Conservation (phyloP, 2,797 vertebrate species). For the Enteromius argenteus region DNA sequence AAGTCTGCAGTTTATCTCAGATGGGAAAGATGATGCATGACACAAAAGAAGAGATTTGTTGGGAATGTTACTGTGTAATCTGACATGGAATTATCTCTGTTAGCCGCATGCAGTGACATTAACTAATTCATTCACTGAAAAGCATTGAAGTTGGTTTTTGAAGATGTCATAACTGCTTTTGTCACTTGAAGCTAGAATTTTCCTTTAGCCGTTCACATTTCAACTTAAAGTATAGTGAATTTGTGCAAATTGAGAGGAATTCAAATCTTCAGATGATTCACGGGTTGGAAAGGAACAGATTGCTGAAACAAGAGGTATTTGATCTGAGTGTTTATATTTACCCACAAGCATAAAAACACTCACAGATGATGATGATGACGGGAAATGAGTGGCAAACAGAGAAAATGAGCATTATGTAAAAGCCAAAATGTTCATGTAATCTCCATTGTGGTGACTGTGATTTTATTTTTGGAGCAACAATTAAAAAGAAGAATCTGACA, state of each 20-base stretch:
- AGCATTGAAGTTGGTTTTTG: background rate
- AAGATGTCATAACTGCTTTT: background rate
- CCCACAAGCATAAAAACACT: conserved; percentile 28
- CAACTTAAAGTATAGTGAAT: conserved; percentile 7
- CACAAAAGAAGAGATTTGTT: conserved; percentile 1
- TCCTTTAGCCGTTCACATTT: background rate
- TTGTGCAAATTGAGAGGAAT: background rate
- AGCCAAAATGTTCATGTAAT: conserved; percentile 12
- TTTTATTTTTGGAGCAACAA: background rate
- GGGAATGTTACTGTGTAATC: background rate
- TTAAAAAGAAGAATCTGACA: background rate
- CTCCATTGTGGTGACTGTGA: background rate
- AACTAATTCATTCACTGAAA: background rate
- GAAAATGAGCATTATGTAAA: conserved; percentile 11
- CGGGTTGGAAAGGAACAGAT: conserved; percentile 18
- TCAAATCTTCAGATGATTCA: conserved; percentile 18
- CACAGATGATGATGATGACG: conserved; percentile 28
- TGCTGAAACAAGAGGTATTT: conserved; percentile 24
- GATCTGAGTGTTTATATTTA: conserved; percentile 22
- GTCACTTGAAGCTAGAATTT: background rate
- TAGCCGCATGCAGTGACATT: background rate
- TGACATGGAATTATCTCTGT: background rate
- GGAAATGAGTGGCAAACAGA: conserved; percentile 2
- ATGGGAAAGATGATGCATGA: background rate
- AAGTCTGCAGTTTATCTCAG: background rate